Base-by-base conservation (phyloP, 2,113 vertebrate species). In the Pachycephala philippinensis region DNA sequence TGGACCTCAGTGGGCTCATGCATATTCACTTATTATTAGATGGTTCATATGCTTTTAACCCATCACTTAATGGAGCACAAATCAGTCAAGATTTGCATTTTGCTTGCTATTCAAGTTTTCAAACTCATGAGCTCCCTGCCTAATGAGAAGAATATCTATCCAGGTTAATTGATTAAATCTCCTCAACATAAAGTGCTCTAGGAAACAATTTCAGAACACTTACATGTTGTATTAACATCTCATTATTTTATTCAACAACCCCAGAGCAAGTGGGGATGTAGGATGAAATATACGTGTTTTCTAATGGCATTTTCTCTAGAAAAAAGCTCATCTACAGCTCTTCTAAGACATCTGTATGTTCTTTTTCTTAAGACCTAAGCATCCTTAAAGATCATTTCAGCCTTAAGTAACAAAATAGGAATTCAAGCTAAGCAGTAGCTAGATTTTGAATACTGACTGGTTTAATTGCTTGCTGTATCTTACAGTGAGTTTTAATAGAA, bases 81-180 rank as follows among this genome's bases (percentile, higher is more conserved):
- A 91, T 89, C 64, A 54, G 90, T 84, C 65, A 81, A 44, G 45
- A 96, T 97, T 94, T 97, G 68, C 75, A 96, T 96, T 97, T 95
- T 93, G 90, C 84, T 95, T 91, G 84, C 63, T 90, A 68, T 63
- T 93, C 56, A 87, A 91, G 45, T 59, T 95, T 95, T 89, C 47
- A 81, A 89, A 93, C 59, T 69, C 61, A 44, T 65, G 53, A 69
- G n/a, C 30, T 93, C 50, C 22, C 47, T 68, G 35, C 21, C 18
- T 84, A 93, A 86, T 13, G 59, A 88, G 57, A 87, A 74, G 78
- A 90, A 95, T 96, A 88, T 93, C 86, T 95, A 96, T 72, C 72
- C 83, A 90, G 89, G 87, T 93, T 96, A 96, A 97, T 87, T 95
- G 93, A 95, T 87, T 81, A 88, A 95, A 90, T 88, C 75, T 90